Evolutionary conservation across 92 coral and sea anemone species (phyloP).

Genomic region (Parazoanthus swiftii): DNA sequence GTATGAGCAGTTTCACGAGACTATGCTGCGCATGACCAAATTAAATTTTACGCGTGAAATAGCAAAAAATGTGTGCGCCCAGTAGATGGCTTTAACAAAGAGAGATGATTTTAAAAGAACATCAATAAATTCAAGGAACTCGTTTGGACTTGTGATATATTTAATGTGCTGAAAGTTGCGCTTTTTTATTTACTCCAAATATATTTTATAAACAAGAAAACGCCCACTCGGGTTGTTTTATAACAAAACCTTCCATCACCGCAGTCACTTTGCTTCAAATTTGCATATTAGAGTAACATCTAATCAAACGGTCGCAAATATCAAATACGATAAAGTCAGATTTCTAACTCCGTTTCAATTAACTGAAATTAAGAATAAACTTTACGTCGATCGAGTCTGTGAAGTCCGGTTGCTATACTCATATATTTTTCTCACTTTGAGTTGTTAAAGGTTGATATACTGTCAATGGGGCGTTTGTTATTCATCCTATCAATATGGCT

Average conservation of each 20-base stretch:
- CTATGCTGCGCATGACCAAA: too few species aligned
- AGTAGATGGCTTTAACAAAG: neutral
- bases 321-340: neutral
- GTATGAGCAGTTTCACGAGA: too few species aligned
- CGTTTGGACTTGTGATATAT: neutral
- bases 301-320: slow-evolving; percentile 3
- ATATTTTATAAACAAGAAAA: slow-evolving; percentile 2
- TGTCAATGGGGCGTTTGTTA: neutral
- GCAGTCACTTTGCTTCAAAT: neutral
- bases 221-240: slow-evolving; percentile 12
- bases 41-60: too few species aligned
- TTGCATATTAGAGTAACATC: slow-evolving; percentile 5
- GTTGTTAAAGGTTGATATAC: neutral
- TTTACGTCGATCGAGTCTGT: neutral
- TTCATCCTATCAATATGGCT: neutral
- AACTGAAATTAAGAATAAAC: slow-evolving; percentile 24
- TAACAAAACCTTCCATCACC: neutral
- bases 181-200: slow-evolving; percentile 9
- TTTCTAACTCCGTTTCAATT: neutral
- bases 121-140: neutral
- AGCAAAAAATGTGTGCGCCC: neutral
- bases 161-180: neutral
- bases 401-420: neutral
- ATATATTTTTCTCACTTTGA: slow-evolving; percentile 1
- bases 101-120: too few species aligned